Base-by-base conservation (phyloP, 2,888 invertebrate genomes). In the Cenopis cana region DNA sequence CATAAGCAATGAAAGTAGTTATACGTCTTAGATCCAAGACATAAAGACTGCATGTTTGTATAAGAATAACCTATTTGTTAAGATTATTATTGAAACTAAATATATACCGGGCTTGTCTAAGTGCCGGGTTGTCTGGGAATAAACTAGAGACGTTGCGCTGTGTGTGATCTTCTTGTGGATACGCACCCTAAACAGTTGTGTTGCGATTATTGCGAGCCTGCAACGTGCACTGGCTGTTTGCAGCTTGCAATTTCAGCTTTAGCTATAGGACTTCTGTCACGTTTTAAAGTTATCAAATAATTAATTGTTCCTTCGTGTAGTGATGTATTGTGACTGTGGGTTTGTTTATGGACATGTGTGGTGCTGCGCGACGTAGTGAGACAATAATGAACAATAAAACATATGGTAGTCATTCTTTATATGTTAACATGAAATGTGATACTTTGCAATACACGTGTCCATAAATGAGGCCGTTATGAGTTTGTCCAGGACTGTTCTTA, bases 1-100 rank as follows among this genome's bases (percentile, higher is more conserved):
- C 46, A 46, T 46, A 46, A 46, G 1, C 11, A 50, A 18, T 49
- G 49, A 18, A 41, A 24, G 14, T 41, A 29, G 33, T n/a, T 49
- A 17, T 8, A 33, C 8, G 29, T 61, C 49, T 61, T 62, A 50
- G 8, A 20, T 50, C 33, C 50, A 62, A 52, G 62, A 36, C 18
- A 9, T 52, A 61, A 62, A 62, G 62, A 62, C 62, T 62, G 62
- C 61, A 49, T 61, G 49, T 49, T 60, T 24, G n/a, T 61, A 29
- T 49, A 61, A 61, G 17, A 33, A 33, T 33, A 29, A 41, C 17
- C 38, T 41, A 24, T 24, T 38, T 41, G 46, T 60, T 59, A 46
- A n/a, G 17, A 33, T 17, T 4, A 10, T 20, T 57, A 12, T 20
- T 57, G 18, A 9, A 4, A 46, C 46, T 46, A 12, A 24, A 54